Percentiles rank a stretch among this genome's conserved stretches.
These are phyloP conservation scores for Irena cyanogastra DNA, from an alignment of 2,113 vertebrate genomes.

Conservation along the genomic window DNA sequence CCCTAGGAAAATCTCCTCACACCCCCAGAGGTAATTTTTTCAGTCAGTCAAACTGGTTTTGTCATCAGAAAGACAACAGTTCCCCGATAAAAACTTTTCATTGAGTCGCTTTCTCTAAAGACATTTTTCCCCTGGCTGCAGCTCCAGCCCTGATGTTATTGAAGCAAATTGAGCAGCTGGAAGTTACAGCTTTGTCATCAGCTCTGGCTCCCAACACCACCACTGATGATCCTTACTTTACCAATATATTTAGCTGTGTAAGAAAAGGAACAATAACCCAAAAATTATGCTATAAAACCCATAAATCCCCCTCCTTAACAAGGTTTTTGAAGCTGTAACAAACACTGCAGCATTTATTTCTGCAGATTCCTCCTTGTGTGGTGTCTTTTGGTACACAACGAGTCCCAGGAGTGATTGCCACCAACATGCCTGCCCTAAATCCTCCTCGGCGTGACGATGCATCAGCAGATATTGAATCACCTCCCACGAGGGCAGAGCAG, in stretches of 20 bases:
- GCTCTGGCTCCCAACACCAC: not conserved
- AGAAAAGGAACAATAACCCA: not conserved
- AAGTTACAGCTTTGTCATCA: not conserved
- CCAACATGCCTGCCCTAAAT: accelerated
- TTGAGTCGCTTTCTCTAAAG: not conserved
- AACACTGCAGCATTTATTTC: not conserved
- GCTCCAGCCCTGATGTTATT: not conserved
- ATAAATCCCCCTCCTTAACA: not conserved
- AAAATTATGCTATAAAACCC: not conserved
- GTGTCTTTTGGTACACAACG: accelerated
- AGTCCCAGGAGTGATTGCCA: not conserved
- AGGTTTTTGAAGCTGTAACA: not conserved
- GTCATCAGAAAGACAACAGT: constrained; percentile 25
- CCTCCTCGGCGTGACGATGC: accelerated
- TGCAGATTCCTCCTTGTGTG: not conserved
- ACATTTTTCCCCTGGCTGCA: not conserved
- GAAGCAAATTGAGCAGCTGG: not conserved
- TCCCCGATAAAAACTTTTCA: constrained; percentile 30
- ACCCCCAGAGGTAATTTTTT: constrained; percentile 47
- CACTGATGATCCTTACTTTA: not conserved
- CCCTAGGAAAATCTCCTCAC: constrained; percentile 37
- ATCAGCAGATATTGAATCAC: not conserved
- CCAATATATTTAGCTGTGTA: accelerated
- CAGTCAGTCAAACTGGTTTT: constrained; percentile 42
- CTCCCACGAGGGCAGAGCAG: not conserved